phyloP scores from a whole-genome alignment of 1,140 invertebrate genomes.

The Penaeus indicus region DNA sequence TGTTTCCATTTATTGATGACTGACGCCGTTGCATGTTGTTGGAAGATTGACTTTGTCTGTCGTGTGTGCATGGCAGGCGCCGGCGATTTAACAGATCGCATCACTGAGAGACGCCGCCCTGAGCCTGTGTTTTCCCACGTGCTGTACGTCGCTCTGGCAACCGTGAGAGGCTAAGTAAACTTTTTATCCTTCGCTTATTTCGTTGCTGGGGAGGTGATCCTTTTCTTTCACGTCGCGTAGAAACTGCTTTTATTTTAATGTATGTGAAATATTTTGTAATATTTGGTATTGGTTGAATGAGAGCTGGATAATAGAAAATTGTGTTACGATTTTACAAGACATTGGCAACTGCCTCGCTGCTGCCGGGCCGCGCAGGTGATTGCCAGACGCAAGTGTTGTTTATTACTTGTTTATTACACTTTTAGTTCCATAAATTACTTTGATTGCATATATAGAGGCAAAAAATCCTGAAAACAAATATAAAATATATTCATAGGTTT shows the following conservation, averaged over 20 bases:
- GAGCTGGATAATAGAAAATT: neutral
- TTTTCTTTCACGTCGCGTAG: neutral
- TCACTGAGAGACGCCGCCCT: neutral
- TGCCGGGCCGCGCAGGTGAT: slow-evolving; percentile 19
- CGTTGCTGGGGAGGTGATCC: neutral
- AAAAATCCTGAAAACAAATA: neutral
- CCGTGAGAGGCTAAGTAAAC: neutral
- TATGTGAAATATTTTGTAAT: neutral
- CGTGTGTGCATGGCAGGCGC: neutral
- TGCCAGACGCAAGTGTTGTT: slow-evolving; percentile 21
- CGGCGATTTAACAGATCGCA: neutral
- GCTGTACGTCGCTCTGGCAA: slow-evolving; percentile 33
- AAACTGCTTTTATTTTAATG: neutral
- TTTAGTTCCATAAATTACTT: neutral
- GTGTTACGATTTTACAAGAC: neutral
- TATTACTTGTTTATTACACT: neutral
- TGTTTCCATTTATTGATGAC: neutral
- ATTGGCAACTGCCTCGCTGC: slow-evolving; percentile 1
- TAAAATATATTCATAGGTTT: no score
- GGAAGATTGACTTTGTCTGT: neutral
- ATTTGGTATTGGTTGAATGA: neutral
- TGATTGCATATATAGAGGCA: neutral
- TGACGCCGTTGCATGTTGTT: slow-evolving; percentile 13
- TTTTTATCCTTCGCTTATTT: neutral
- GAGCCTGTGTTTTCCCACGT: slow-evolving; percentile 31